Evolutionary conservation across 2,113 vertebrate species (phyloP).

Genomic region (Clarias magur): DNA sequence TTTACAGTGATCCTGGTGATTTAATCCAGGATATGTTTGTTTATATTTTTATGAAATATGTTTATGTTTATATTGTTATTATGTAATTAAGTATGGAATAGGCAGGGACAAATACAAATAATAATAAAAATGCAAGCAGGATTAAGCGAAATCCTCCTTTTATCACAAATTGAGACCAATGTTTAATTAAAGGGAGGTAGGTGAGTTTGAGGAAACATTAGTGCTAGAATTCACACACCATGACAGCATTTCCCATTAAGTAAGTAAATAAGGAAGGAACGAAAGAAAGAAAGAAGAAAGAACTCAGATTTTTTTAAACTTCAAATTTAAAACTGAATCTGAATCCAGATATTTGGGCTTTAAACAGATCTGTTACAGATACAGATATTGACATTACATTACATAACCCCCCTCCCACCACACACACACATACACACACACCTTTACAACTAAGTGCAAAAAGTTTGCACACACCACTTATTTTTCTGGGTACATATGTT

Average conservation of each 20-base stretch:
- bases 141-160: background rate
- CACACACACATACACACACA: too few relatives aligned
- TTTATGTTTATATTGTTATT: too few relatives aligned
- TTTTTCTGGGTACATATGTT: background rate
- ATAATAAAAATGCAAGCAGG: background rate
- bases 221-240: background rate
- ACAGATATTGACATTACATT: background rate
- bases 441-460: background rate
- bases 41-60: background rate
- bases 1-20: background rate
- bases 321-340: background rate
- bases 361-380: too few relatives aligned
- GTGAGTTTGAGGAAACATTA: background rate
- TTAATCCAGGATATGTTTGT: background rate
- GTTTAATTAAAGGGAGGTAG: background rate
- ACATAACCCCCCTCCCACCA: background rate
- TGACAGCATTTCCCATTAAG: background rate
- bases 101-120: background rate
- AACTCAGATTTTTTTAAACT: too few relatives aligned
- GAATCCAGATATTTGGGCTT: background rate
- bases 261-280: too few relatives aligned
- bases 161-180: background rate
- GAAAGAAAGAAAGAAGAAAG: background rate
- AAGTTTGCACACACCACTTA: background rate
- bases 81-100: background rate